A percentile compares a stretch with the other conserved stretches of the same genome.
Conservation (phyloP, 2,797 vertebrate genomes). For the Catamblyrhynchus diadema region DNA sequence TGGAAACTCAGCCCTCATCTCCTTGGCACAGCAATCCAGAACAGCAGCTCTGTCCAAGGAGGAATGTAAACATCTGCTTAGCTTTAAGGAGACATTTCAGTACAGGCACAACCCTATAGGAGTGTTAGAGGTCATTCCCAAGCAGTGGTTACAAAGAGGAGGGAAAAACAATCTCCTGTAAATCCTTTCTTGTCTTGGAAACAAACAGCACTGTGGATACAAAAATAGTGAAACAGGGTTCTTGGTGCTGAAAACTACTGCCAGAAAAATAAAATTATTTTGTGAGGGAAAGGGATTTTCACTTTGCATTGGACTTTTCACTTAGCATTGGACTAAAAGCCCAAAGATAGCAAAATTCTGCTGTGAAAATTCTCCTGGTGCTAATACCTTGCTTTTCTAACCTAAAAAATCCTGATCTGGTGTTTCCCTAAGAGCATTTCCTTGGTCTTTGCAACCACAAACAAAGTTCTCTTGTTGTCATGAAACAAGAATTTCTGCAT, state of each 20-base stretch:
- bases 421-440: not conserved
- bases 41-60: not conserved
- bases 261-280: not conserved
- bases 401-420: not conserved
- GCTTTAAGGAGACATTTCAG: not conserved
- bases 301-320: not conserved
- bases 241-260: not conserved
- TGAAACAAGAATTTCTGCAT: not conserved
- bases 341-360: not conserved
- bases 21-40: not conserved
- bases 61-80: not conserved
- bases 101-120: not conserved
- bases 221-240: not conserved
- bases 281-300: not conserved
- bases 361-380: not conserved
- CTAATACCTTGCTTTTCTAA: not conserved
- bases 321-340: not conserved
- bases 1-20: not conserved
- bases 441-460: not conserved
- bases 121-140: not conserved
- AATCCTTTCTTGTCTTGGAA: not conserved
- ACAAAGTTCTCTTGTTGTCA: not conserved
- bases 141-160: not conserved
- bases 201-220: not conserved
- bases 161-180: not conserved